These are phyloP conservation scores for Slavum lentiscoides DNA, from an alignment of 2,888 invertebrate species.

Conservation along the genomic window DNA sequence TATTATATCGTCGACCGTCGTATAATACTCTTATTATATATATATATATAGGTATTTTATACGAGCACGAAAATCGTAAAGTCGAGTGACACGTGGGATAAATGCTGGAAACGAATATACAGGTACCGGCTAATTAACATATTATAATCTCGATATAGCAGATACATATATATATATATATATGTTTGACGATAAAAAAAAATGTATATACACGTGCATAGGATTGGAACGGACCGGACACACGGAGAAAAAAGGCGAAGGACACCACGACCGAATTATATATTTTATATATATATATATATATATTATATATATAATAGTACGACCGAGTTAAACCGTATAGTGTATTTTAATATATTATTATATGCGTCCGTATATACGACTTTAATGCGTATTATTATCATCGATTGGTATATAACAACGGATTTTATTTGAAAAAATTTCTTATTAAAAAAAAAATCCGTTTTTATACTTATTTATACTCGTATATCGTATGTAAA, in stretches of 20 bases:
- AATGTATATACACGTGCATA: neutral
- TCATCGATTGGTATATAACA: neutral
- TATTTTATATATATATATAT: neutral
- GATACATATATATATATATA: neutral
- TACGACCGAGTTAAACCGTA: neutral
- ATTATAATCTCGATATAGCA: conserved; percentile 12
- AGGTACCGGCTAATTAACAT: conserved; percentile 26
- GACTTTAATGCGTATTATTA: neutral
- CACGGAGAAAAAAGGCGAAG: neutral
- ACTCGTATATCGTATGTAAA: neutral
- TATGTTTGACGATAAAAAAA: conserved; percentile 30
- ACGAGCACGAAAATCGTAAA: conserved; percentile 15
- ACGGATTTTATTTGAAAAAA: conserved; percentile 25
- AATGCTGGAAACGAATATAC: neutral
- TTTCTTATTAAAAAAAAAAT: neutral
- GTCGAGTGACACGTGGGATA: conserved; percentile 25
- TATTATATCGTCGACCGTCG: too few relatives aligned
- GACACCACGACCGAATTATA: neutral
- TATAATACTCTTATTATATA: too few relatives aligned
- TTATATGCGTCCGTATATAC: neutral
- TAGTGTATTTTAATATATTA: neutral
- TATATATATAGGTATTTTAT: too few relatives aligned
- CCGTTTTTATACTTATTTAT: neutral
- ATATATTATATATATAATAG: neutral
- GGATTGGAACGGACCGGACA: neutral